Conservation (phyloP, 2,113 vertebrate species). For the Acanthochromis polyacanthus region DNA sequence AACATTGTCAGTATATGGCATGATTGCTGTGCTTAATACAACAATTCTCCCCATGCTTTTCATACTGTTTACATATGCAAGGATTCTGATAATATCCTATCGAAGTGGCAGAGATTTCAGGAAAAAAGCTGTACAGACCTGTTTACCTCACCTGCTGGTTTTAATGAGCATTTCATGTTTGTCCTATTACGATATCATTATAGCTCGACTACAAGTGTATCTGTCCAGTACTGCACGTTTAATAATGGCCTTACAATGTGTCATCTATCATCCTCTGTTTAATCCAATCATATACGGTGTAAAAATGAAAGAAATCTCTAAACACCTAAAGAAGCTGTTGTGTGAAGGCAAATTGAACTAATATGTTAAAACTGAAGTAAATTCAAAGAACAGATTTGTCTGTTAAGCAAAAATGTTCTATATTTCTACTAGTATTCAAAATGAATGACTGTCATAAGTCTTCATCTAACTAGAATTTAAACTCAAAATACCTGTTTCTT, state of each 20-base stretch:
- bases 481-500: no score
- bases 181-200: slow-evolving; percentile 4
- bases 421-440: no score
- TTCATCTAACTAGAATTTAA: no score
- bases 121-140: slow-evolving; percentile 53
- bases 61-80: slow-evolving; percentile 51
- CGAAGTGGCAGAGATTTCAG: slow-evolving; percentile 5
- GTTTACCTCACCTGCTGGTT: slow-evolving; percentile 56
- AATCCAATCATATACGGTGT: slow-evolving; percentile 61
- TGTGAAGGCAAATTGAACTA: neutral
- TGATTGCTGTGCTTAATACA: neutral
- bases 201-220: slow-evolving; percentile 4
- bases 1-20: slow-evolving; percentile 11
- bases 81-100: slow-evolving; percentile 32
- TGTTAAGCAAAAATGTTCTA: no score
- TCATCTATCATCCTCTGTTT: slow-evolving; percentile 47
- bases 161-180: slow-evolving; percentile 33
- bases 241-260: slow-evolving; percentile 20
- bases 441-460: no score
- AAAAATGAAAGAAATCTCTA: slow-evolving; percentile 48
- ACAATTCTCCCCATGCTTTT: slow-evolving; percentile 30
- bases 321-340: slow-evolving; percentile 40
- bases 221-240: slow-evolving; percentile 32
- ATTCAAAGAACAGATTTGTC: no score
- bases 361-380: neutral